Evolutionary conservation across 2,797 vertebrate species (phyloP).

Genomic region (Chiroxiphia lanceolata): DNA sequence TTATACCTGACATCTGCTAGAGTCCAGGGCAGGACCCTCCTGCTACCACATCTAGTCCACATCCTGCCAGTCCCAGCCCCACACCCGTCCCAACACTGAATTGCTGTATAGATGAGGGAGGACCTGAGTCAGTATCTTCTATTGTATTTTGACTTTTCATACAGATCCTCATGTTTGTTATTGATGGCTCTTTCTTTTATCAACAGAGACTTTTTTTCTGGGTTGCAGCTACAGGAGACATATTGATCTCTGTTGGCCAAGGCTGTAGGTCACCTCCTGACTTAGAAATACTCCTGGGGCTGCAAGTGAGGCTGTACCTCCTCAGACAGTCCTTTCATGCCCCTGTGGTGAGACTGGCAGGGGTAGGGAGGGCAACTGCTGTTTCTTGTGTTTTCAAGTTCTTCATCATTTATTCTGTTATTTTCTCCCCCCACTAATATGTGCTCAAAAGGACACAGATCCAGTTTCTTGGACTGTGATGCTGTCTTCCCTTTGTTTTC

Average conservation of each 20-base stretch:
- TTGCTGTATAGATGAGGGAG: not conserved
- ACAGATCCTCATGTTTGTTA: not conserved
- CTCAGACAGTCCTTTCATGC: not conserved
- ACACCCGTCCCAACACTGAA: not conserved
- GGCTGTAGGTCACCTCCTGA: not conserved
- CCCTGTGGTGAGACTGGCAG: not conserved
- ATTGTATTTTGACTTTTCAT: not conserved
- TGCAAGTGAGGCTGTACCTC: not conserved
- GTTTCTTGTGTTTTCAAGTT: not conserved
- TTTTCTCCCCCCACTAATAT: accelerated
- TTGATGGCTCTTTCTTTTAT: not conserved
- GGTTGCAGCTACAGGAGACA: not conserved
- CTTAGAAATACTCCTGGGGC: not conserved
- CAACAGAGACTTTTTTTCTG: not conserved
- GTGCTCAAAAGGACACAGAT: not conserved
- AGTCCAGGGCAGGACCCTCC: not conserved
- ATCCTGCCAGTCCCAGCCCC: not conserved
- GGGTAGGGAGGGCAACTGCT: not conserved
- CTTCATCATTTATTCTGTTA: not conserved
- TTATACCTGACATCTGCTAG: not conserved
- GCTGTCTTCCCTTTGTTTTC: not conserved
- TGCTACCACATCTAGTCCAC: not conserved
- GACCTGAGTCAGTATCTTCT: not conserved
- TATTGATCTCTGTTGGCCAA: not conserved
- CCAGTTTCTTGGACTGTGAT: not conserved